phyloP scores from a whole-genome alignment of 2,113 vertebrate species.

The Elephantulus edwardii region DNA sequence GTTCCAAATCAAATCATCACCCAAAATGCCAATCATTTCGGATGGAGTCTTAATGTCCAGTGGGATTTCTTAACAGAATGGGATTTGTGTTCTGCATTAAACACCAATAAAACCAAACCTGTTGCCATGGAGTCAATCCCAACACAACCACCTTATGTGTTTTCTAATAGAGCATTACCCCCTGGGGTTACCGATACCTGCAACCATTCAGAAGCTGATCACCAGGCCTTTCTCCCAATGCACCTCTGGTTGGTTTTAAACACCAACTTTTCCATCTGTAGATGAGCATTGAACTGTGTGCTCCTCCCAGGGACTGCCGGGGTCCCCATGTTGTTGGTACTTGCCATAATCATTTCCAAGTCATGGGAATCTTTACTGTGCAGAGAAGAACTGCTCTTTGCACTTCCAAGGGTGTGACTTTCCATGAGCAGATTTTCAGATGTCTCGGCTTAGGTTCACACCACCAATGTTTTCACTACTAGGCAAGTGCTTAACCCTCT shows the following conservation, averaged over 20 bases:
- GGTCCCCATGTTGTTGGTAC: not conserved
- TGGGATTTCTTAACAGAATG: not conserved
- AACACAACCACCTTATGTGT: not conserved
- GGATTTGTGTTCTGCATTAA: not conserved
- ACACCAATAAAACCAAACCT: not conserved
- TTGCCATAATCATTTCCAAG: not conserved
- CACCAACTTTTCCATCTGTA: not conserved
- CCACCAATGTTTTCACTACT: not conserved
- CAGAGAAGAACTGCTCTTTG: not conserved
- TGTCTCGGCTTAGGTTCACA: not conserved
- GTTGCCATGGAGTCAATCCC: not conserved
- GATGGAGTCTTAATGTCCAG: not conserved
- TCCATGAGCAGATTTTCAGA: not conserved
- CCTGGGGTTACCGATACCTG: not conserved
- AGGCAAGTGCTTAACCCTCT: not conserved
- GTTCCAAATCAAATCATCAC: not conserved
- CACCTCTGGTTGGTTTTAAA: not conserved
- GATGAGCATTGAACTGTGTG: not conserved
- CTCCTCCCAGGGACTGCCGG: not conserved
- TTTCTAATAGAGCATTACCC: not conserved
- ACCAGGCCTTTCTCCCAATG: not conserved
- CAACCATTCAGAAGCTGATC: not conserved
- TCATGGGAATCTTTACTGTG: not conserved
- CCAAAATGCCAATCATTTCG: not conserved
- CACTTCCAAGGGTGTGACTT: not conserved